Conservation (phyloP, 2,888 invertebrate species). For the Apomyelois bistriatella region DNA sequence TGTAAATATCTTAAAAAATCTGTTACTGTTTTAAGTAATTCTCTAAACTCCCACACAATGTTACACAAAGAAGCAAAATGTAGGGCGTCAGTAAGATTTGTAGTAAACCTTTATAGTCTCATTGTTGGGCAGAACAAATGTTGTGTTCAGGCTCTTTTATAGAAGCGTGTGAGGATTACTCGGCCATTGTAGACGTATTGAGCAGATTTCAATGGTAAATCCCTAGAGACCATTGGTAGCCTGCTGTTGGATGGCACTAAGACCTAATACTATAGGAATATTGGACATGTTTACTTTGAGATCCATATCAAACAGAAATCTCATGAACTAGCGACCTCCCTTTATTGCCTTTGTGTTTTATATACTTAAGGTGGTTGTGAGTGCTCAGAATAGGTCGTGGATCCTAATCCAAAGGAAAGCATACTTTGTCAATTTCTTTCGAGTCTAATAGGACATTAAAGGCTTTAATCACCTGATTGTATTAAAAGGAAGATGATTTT, state of each 20-base stretch:
- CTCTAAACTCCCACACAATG: background rate
- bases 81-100: conserved; percentile 2
- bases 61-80: background rate
- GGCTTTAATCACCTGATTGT: too few species aligned
- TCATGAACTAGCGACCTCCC: too few species aligned
- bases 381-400: too few species aligned
- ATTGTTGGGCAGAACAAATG: conserved; percentile 7
- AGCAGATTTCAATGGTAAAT: conserved; percentile 1
- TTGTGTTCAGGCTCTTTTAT: background rate
- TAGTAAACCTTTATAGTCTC: background rate
- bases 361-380: too few species aligned
- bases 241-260: background rate
- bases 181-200: background rate
- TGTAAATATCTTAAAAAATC: too few species aligned
- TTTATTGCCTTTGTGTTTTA: too few species aligned
- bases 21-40: too few species aligned
- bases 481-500: too few species aligned
- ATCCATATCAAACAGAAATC: too few species aligned
- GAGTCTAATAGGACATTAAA: too few species aligned
- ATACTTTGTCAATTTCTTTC: too few species aligned
- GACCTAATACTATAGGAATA: background rate
- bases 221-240: background rate
- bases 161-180: conserved; percentile 1
- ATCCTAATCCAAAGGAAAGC: too few species aligned
- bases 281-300: background rate